Percentiles rank a stretch among this genome's conserved stretches.
Conservation (phyloP, 1,140 invertebrate genomes). For the Papilio polyxenes region DNA sequence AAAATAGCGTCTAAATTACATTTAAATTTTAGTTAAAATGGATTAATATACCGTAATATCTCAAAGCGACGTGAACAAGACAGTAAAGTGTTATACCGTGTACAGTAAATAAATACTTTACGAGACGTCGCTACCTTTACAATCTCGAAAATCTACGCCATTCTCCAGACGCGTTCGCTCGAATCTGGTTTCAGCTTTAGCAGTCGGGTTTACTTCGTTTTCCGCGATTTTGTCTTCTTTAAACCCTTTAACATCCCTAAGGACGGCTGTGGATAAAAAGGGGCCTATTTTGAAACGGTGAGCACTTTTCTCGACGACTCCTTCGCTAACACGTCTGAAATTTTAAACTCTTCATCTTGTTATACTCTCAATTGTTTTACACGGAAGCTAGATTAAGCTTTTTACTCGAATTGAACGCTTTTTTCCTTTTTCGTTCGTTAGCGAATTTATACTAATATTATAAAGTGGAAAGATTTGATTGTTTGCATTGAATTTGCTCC, state of each 20-base stretch:
- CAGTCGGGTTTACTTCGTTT: constrained; percentile 49
- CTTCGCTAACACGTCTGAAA: constrained; percentile 61
- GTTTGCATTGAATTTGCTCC: too few species aligned
- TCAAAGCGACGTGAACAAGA: constrained; percentile 41
- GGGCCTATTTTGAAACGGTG: constrained; percentile 62
- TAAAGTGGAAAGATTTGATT: neutral
- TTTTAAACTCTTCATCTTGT: constrained; percentile 61
- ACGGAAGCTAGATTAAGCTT: constrained; percentile 20
- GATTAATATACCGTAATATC: constrained; percentile 41
- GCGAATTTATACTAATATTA: neutral
- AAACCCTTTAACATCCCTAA: constrained; percentile 69
- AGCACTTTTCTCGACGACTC: constrained; percentile 57
- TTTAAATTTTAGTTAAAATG: neutral
- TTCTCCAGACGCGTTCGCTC: constrained; percentile 46
- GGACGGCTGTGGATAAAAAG: constrained; percentile 58
- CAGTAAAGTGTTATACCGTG: constrained; percentile 39
- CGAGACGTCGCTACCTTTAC: constrained; percentile 43
- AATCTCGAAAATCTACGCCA: constrained; percentile 52
- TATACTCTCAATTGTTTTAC: constrained; percentile 54
- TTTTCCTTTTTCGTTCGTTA: neutral
- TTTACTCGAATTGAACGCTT: neutral
- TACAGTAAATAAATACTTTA: constrained; percentile 54
- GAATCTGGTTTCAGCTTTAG: constrained; percentile 40
- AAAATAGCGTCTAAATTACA: neutral
- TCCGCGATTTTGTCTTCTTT: constrained; percentile 59